These are phyloP conservation scores for Tragelaphus buxtoni DNA, from an alignment of 2,113 vertebrate genomes.

Conservation along the genomic window DNA sequence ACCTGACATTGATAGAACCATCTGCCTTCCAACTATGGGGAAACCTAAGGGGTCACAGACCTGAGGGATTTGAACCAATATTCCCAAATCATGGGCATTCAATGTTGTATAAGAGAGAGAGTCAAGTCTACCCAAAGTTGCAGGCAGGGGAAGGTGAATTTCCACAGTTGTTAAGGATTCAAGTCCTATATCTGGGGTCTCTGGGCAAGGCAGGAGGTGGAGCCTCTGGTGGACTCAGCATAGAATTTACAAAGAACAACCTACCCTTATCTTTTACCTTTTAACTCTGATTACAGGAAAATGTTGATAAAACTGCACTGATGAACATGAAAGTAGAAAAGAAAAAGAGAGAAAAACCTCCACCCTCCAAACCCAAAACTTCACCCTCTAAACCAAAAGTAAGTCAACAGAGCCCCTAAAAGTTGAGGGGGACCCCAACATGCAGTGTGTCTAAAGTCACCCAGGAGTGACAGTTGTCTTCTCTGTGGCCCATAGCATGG, in stretches of 20 bases:
- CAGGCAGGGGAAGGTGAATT: not conserved
- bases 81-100: slow-evolving; percentile 13
- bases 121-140: not conserved
- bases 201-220: not conserved
- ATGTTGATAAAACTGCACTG: not conserved
- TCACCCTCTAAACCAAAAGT: not conserved
- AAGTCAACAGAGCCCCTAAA: not conserved
- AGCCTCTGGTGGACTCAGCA: not conserved
- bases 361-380: not conserved
- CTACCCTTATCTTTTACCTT: not conserved
- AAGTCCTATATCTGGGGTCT: too few species aligned
- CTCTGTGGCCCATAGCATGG: not conserved
- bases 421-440: not conserved
- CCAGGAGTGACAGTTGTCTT: not conserved
- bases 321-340: rapidly evolving
- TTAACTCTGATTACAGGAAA: slow-evolving; percentile 18
- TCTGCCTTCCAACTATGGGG: not conserved
- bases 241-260: not conserved
- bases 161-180: not conserved
- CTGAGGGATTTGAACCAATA: not conserved
- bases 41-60: not conserved
- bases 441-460: not conserved
- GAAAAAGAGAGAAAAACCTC: too few species aligned
- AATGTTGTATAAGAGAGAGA: not conserved
- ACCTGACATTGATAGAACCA: not conserved